Percentiles rank a stretch among this genome's conserved stretches.
Conservation (phyloP, 2,797 vertebrate genomes). For the Artibeus jamaicensis region DNA sequence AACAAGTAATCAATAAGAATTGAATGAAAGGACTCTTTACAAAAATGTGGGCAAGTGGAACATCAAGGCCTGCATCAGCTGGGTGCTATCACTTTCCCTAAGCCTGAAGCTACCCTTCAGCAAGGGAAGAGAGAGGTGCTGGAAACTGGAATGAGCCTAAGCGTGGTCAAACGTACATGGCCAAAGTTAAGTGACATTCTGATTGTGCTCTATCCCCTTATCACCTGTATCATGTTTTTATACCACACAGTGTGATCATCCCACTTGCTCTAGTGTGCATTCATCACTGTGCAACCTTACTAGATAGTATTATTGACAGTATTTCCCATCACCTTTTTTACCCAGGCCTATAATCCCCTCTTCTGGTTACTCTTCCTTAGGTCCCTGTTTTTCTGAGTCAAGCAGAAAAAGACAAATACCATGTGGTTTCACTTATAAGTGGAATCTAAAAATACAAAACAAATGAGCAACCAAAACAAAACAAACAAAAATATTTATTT, state of each 20-base stretch:
- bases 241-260: not conserved
- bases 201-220: not conserved
- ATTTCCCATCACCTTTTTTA: not conserved
- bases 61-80: accelerated
- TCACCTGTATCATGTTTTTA: not conserved
- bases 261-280: not conserved
- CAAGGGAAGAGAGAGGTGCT: not conserved
- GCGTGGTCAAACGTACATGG: not conserved
- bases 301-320: not conserved
- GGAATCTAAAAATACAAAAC: not conserved
- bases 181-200: not conserved
- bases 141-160: no score
- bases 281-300: not conserved
- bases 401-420: not conserved
- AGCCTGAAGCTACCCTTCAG: no score
- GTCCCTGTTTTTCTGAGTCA: not conserved
- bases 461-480: not conserved
- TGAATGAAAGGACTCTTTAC: not conserved
- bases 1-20: not conserved
- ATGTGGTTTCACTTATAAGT: not conserved
- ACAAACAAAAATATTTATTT: not conserved
- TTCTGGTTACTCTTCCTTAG: not conserved
- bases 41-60: not conserved
- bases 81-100: accelerated
- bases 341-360: not conserved